Base-by-base conservation (phyloP, 2,888 invertebrate genomes). In the Synanthedon vespiformis region DNA sequence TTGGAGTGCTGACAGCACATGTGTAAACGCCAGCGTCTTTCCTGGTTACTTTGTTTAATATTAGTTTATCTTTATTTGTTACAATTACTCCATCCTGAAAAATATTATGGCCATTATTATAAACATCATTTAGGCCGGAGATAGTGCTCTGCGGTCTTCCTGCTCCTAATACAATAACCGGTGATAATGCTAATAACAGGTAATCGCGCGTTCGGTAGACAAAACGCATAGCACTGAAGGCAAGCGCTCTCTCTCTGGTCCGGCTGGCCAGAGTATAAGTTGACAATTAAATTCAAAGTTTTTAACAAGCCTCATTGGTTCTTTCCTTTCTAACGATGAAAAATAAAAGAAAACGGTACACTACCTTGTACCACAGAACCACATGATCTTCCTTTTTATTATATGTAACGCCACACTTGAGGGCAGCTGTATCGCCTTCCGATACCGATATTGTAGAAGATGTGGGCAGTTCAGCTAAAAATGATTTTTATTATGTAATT, bases 321-420 rank as follows among this genome's bases (percentile, higher is more conserved):
- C 0, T 22, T 22, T 22, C 4, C 0, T 22, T 22, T 22, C 22
- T 4, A 22, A 22, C 22, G 22, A 22, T 22, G 5, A 22, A 22
- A 4, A 22, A n/a, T n/a, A 22, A 22, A 22, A 22, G 22, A 22
- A 5, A 22, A 34, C 34, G 34, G 10, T 10, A 27, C 8, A 27
- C 48, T 62, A 78, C 79, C 74, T 74, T 78, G 56, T 60, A 79
- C 79, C 79, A 79, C 2, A 68, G 64, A 1, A 79, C 22, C 16
- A 16, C 10, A 16, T 48, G 18, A 40, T 27, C 41, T 56, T 77
- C 74, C 1, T 57, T 60, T 14, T 12, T 52, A 11, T 40, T 52
- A 52, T 70, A 66, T 3, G 70, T 61, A 14, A 72, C 50, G 12
- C 57, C 55, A 57, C 80, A 80, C 2, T 58, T 55, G 0, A 80